Base-by-base conservation (phyloP, 2,113 vertebrate genomes). In the Psilopogon haemacephalus region DNA sequence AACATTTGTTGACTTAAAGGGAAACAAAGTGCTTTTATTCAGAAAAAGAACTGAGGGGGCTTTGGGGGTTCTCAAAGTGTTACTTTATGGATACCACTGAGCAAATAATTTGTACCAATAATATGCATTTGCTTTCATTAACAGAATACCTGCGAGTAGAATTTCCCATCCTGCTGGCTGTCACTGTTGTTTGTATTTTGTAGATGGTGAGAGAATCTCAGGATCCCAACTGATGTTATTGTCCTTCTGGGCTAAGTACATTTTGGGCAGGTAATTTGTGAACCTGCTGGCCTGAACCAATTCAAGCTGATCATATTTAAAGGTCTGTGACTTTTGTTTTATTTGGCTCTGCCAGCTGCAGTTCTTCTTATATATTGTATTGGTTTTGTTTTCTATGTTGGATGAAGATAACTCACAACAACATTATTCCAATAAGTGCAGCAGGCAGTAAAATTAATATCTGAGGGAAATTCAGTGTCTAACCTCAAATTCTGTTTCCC, bases 401-500 rank as follows among this genome's bases (percentile, higher is more conserved):
- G 40, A 67, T 48, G 21, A 78, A 60, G 30, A 54, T 30, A 89
- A 75, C 42, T 86, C 58, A 86, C 38, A 84, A 14, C 19, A 64
- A 11, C 0, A 1, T 63, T 87, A 77, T 73, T 63, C 21, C 46
- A 89, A 6, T 58, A 68, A 84, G 35, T 87, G 52, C 21, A 83
- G 42, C 38, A 79, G 74, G 28, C 55, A 82, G 40, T 37, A 76
- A 93, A 84, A 93, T 72, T 84, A 88, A 89, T 64, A 91, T 94
- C 48, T 81, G 73, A 91, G 58, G n/a, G 44, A 89, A 85, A 74
- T 92, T 85, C 56, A 37, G 9, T 30, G 42, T 78, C 17, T 63
- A 88, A 88, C 38, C 27, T 91, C 62, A 68, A 80, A 50, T 81
- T 85, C 48, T 89, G 58, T 38, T 86, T 91, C 88, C 89, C 44